phyloP scores from a whole-genome alignment of 1,140 invertebrate genomes.

The Watersipora subatra region DNA sequence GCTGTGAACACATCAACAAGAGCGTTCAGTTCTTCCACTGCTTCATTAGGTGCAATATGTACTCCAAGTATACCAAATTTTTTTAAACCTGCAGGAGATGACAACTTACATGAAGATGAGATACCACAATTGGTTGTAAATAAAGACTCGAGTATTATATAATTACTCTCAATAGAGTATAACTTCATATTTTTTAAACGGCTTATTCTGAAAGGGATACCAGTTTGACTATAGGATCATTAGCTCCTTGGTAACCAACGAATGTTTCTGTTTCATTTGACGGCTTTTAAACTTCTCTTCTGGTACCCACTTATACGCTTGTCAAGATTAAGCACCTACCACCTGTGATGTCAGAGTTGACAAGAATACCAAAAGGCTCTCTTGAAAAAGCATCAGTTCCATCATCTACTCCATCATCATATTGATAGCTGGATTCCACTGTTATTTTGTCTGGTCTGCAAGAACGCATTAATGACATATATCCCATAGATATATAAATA shows the following conservation, averaged over 20 bases:
- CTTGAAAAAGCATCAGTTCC: slow-evolving; percentile 14
- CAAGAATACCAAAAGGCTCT: slow-evolving; percentile 15
- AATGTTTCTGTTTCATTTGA: too few species aligned
- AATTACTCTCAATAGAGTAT: too few species aligned
- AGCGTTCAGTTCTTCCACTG: slow-evolving; percentile 23
- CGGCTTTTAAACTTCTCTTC: too few species aligned
- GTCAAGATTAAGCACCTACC: not conserved
- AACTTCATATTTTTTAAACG: too few species aligned
- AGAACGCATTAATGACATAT: not conserved
- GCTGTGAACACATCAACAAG: slow-evolving; percentile 21
- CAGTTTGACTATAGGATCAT: too few species aligned
- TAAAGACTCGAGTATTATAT: too few species aligned
- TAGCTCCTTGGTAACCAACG: too few species aligned
- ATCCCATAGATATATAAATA: not conserved
- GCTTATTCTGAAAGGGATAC: too few species aligned
- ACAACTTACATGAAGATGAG: too few species aligned
- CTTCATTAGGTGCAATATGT: slow-evolving; percentile 23
- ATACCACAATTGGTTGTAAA: too few species aligned
- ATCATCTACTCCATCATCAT: slow-evolving; percentile 10
- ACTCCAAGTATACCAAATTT: slow-evolving; percentile 25
- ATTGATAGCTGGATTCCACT: slow-evolving; percentile 10
- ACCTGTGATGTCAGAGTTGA: slow-evolving; percentile 10
- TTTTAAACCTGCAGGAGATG: not conserved
- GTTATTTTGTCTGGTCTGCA: slow-evolving; percentile 13
- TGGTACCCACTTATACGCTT: too few species aligned